A percentile compares a stretch with the other conserved stretches of the same genome.
These are phyloP conservation scores for Triops cancriformis DNA, from an alignment of 1,140 invertebrate species.

Conservation along the genomic window DNA sequence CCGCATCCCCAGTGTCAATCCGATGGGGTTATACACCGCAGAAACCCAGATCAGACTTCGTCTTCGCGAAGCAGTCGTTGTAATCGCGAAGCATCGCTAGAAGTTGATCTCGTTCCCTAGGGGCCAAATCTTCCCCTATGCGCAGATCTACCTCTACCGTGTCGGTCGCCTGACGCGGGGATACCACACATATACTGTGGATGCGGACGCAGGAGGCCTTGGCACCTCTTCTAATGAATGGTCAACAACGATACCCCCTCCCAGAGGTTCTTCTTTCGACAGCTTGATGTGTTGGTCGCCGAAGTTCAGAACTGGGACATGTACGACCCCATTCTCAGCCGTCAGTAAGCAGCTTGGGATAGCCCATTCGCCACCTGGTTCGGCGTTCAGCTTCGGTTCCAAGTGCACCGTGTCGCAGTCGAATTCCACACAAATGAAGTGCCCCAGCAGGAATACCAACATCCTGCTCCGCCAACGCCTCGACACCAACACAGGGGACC, in stretches of 20 bases:
- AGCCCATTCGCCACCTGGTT: too few species aligned
- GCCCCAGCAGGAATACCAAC: slow-evolving; percentile 36
- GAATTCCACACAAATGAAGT: not conserved
- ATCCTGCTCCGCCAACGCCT: too few species aligned
- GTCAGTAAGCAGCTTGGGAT: too few species aligned
- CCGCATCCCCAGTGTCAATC: slow-evolving; percentile 20
- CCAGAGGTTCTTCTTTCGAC: not conserved
- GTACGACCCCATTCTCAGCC: too few species aligned
- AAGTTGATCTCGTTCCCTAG: not conserved
- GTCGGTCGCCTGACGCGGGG: not conserved
- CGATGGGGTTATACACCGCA: slow-evolving; percentile 1
- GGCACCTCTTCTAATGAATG: not conserved
- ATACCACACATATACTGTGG: not conserved
- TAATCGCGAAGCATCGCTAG: not conserved
- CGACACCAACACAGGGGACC: not conserved
- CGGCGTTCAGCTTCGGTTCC: too few species aligned
- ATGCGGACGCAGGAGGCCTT: not conserved
- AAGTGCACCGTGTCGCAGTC: not conserved
- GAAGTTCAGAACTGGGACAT: too few species aligned
- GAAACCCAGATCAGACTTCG: slow-evolving; percentile 28
- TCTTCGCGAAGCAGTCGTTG: too few species aligned
- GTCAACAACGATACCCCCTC: not conserved
- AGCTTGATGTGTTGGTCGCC: not conserved
- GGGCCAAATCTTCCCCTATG: not conserved
- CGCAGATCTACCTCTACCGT: not conserved